Evolutionary conservation across 2,113 vertebrate species (phyloP), one percentile per base, ranked within the genome.

Genomic region (Chlamydotis undulata): DNA sequence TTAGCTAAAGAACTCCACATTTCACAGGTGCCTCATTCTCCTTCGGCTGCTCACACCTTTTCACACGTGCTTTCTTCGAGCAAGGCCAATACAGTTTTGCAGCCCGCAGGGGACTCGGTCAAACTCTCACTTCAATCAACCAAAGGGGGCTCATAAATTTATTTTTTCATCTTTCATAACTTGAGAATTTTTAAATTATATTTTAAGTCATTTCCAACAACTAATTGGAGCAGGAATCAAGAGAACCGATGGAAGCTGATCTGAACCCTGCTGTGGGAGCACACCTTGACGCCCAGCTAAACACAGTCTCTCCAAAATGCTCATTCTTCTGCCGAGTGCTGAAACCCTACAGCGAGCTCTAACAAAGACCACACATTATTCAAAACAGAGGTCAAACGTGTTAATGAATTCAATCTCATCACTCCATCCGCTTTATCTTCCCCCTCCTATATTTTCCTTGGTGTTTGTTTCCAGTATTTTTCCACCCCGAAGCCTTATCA

Each of bases 331-430:
- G n/a, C 68, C 0, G 8, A 25, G 60, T 35, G 31, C 57, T 74
- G 85, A 94, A 93, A 76, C 84, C 29, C 37, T 33, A 14, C 2
- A 77, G 52, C 0, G 2, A 65, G 55, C 50, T 92, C 77, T 33
- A 37, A 60, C 80, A 91, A n/a, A 93, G 86, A 55, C 71, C 80
- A 61, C n/a, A 29, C 41, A 10, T 69, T 73, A 6, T 71, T 89
- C 78, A 74, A 70, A 49, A 73, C 83, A 45, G 68, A 96, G 83
- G 79, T 77, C 86, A 95, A 65, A 85, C 8, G 4, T 59, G 47
- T 79, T 56, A 35, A n/a, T 69, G n/a, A 75, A 94, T 80, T 80
- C 80, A 78, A 76, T 65, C 90, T 94, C 92, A 93, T 92, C 69
- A 37, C 80, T 70, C 64, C 17, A 5, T 43, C 73, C 4, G 0